Evolutionary conservation across 2,113 vertebrate genomes (phyloP).

Genomic region (Eulemur rufifrons): DNA sequence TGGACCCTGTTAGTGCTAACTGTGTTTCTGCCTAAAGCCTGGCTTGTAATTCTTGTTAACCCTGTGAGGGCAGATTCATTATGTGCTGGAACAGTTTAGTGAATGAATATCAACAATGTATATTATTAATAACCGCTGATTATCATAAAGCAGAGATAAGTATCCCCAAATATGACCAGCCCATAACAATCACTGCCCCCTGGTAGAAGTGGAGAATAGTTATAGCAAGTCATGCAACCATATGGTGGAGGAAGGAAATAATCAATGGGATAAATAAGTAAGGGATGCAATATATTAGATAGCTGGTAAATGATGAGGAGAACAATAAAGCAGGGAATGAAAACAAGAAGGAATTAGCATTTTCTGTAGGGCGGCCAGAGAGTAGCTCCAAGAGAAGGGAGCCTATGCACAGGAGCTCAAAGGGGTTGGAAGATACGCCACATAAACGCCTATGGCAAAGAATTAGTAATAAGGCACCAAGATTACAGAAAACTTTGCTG

Average conservation of each 20-base stretch:
- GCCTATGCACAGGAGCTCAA: rapidly evolving
- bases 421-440: not conserved
- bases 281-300: not conserved
- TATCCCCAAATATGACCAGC: not conserved
- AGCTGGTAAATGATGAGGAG: not conserved
- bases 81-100: not conserved
- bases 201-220: not conserved
- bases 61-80: too few species aligned
- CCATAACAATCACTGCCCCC: not conserved
- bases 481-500: not conserved
- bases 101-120: not conserved
- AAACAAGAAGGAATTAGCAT: not conserved
- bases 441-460: not conserved
- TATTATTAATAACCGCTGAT: not conserved
- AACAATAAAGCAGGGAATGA: not conserved
- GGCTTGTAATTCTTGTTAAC: too few species aligned
- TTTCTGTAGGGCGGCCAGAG: not conserved
- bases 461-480: not conserved
- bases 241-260: not conserved
- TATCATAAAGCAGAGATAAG: not conserved
- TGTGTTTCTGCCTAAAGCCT: too few species aligned
- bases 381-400: not conserved
- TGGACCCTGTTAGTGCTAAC: too few species aligned
- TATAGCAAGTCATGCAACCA: not conserved
- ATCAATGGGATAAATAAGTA: not conserved